A percentile compares a stretch with the other conserved stretches of the same genome.
These are phyloP conservation scores for Parotocinclus haroldoi DNA, from an alignment of 2,797 vertebrate species.

Conservation along the genomic window DNA sequence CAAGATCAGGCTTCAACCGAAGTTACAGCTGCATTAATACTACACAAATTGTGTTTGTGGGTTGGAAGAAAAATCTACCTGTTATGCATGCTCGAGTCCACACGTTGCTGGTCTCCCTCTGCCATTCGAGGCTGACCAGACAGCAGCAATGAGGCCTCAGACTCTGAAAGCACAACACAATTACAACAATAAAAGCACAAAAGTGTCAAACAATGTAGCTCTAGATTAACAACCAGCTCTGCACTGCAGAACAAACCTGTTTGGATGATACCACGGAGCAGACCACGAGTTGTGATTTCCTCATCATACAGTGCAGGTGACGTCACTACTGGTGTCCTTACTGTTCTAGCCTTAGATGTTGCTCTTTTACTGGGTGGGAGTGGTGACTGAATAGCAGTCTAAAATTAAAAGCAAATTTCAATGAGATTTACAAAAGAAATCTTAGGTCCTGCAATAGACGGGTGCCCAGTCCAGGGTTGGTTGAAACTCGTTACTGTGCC, in stretches of 20 bases:
- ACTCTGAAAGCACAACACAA: constrained; percentile 56
- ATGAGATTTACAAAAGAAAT: background rate
- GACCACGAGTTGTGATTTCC: constrained; percentile 39
- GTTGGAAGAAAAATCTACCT: constrained; percentile 39
- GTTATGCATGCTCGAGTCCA: constrained; percentile 44
- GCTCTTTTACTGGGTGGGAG: constrained; percentile 27
- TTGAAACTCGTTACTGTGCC: too few species aligned
- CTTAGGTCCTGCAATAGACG: background rate
- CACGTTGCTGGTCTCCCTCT: constrained; percentile 30
- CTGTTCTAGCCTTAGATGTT: background rate
- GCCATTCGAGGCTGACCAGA: constrained; percentile 45
- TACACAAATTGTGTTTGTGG: background rate
- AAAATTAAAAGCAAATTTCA: background rate
- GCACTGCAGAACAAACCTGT: constrained; percentile 23
- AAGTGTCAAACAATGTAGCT: background rate
- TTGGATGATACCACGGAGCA: constrained; percentile 46
- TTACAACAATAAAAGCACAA: background rate
- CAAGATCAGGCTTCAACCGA: background rate
- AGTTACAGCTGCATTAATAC: too few species aligned
- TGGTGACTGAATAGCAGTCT: constrained; percentile 31
- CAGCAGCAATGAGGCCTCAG: constrained; percentile 61
- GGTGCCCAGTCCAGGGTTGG: too few species aligned
- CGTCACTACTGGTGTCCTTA: background rate
- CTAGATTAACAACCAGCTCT: background rate
- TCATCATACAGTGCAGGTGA: constrained; percentile 28